Conservation (phyloP, 1,140 invertebrate species). For the Berghia stephanieae region DNA sequence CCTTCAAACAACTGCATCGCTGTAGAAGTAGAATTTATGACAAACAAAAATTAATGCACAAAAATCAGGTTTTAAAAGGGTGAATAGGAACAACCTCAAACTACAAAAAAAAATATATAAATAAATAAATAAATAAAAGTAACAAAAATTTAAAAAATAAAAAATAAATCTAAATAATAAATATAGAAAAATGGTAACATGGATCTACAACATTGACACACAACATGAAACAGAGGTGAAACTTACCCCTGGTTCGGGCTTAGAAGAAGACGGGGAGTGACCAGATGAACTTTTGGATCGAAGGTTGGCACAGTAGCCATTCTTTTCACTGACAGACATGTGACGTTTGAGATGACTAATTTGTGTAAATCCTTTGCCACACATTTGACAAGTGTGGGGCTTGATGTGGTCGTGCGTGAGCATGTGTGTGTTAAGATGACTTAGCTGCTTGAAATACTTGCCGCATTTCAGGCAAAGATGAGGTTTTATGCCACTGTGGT, state of each 20-base stretch:
- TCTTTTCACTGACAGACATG: conserved; percentile 27
- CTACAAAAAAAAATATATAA: no score
- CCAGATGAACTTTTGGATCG: conserved; percentile 17
- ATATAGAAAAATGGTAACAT: no score
- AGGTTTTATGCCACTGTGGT: conserved; percentile 63
- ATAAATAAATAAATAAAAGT: no score
- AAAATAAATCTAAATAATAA: no score
- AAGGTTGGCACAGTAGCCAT: conserved; percentile 32
- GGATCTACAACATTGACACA: no score
- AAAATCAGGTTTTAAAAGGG: no score
- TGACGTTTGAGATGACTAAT: conserved; percentile 41
- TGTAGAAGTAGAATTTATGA: no score
- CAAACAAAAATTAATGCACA: no score
- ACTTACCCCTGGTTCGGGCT: conserved; percentile 20
- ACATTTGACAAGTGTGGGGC: conserved; percentile 60
- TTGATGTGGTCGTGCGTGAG: conserved; percentile 65
- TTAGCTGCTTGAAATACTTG: conserved; percentile 64
- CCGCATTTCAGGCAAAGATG: conserved; percentile 64
- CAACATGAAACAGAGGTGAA: no score
- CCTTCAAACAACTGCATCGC: no score
- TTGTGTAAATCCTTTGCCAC: conserved; percentile 63
- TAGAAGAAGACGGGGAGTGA: conserved; percentile 22
- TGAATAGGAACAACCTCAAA: no score
- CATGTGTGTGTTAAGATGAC: conserved; percentile 64
- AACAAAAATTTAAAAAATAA: no score